Base-by-base conservation (phyloP, 2,797 vertebrate species). In the Strix occidentalis region DNA sequence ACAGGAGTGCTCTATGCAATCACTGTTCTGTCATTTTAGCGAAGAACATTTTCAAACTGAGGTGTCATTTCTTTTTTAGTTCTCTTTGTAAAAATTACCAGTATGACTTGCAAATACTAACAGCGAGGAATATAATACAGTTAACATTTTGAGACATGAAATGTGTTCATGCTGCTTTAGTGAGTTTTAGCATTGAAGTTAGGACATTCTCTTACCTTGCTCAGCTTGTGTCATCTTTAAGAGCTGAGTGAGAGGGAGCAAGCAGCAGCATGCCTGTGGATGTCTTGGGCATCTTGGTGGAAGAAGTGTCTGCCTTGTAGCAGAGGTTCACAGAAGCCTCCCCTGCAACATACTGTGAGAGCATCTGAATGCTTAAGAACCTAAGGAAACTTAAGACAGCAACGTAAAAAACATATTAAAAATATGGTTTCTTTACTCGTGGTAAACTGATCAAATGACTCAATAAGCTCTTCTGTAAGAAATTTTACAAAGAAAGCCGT, bases 231-330 rank as follows among this genome's bases (percentile, higher is more conserved):
- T 50, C 69, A 33, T 19, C 20, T 70, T 45, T 20, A 31, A 46
- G 56, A 74, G 37, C 31, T 2, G 11, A 31, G 46, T 4, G 5
- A 53, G 41, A 50, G 25, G 23, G 19, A 66, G 39, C 63, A 41
- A 51, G 39, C 0, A 0, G 20, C 50, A 53, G 37, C 29, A 2
- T 19, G 15, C 17, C 8, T 1, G 2, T 35, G 48, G 23, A 19
- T 51, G 12, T n/a, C 68, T 74, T 10, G 1, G 17, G 26, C 8
- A 9, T 66, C 56, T 86, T 56, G 1, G 23, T 43, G 39, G 58
- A 57, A 31, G 51, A 83, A 28, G 29, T 3, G 4, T 35, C 25
- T 61, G 35, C 35, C 65, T 77, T 1, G 1, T 25, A 70, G 56
- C 24, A 53, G 46, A 37, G 20, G 11, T 46, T 81, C 56, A 50